Evolutionary conservation across 1,140 invertebrate species (phyloP).

Genomic region (Tetragonula clypearis): DNA sequence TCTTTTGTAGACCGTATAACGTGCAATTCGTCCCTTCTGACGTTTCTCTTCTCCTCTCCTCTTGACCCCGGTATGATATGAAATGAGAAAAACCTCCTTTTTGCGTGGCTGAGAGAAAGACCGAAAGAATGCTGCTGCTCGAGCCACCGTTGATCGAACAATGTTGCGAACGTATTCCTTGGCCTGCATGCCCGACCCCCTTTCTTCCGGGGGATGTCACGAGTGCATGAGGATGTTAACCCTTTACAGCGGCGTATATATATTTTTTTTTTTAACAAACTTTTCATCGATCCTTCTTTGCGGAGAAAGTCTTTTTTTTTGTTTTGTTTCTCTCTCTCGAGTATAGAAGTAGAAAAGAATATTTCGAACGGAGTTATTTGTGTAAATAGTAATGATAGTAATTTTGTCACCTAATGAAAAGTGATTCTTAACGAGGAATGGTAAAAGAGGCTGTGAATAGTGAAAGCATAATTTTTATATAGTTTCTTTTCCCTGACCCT

Average conservation of each 20-base stretch:
- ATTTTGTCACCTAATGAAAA: background rate
- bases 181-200: background rate
- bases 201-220: background rate
- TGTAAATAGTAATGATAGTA: background rate
- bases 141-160: conserved; percentile 3
- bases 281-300: background rate
- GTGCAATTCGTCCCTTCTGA: background rate
- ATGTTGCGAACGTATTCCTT: background rate
- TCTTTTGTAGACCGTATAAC: background rate
- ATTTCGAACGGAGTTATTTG: background rate
- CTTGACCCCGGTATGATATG: conserved; percentile 22
- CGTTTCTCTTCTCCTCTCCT: conserved; percentile 17
- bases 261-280: background rate
- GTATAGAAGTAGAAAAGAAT: background rate
- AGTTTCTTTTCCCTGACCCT: background rate
- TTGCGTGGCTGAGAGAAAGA: conserved; percentile 11
- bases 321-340: background rate
- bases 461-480: background rate
- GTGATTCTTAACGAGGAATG: background rate
- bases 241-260: conserved; percentile 18
- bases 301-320: background rate
- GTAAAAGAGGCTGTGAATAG: background rate
- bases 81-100: conserved; percentile 12
- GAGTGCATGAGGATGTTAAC: conserved; percentile 33
- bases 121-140: conserved; percentile 17